Percentiles rank a stretch among this genome's conserved stretches.
Evolutionary conservation across 2,113 vertebrate species (phyloP).

Genomic region (Toxotes chatareus): DNA sequence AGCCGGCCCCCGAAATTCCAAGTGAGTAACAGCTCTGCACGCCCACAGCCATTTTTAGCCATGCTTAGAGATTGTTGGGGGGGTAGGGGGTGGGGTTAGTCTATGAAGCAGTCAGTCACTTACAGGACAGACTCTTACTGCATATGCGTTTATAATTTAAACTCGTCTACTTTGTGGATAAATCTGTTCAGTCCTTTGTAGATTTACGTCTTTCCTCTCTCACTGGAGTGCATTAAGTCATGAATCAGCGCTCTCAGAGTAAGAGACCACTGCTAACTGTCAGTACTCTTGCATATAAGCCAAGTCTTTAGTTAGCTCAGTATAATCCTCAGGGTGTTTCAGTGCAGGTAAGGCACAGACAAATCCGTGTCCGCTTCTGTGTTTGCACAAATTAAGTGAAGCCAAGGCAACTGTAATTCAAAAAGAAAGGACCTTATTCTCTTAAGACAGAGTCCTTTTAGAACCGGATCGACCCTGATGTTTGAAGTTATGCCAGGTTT

Average conservation of each 20-base stretch:
- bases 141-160: slow-evolving; percentile 59
- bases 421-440: slow-evolving; percentile 49
- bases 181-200: slow-evolving; percentile 52
- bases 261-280: slow-evolving; percentile 29
- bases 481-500: slow-evolving; percentile 34
- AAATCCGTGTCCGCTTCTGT: slow-evolving; percentile 52
- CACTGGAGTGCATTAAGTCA: slow-evolving; percentile 63
- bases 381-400: slow-evolving; percentile 64
- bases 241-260: slow-evolving; percentile 69
- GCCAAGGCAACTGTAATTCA: slow-evolving; percentile 39
- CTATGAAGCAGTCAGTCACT: slow-evolving; percentile 32
- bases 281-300: slow-evolving; percentile 53
- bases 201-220: slow-evolving; percentile 49
- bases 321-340: slow-evolving; percentile 60
- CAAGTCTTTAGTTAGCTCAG: slow-evolving; percentile 51
- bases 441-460: slow-evolving; percentile 27
- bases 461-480: slow-evolving; percentile 10
- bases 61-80: background rate
- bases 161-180: slow-evolving; percentile 53
- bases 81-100: slow-evolving; percentile 11
- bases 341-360: slow-evolving; percentile 55
- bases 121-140: slow-evolving; percentile 57
- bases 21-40: slow-evolving; percentile 70
- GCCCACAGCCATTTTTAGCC: slow-evolving; percentile 2
- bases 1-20: slow-evolving; percentile 39